Conservation (phyloP, 2,797 vertebrate species). For the Fundulus diaphanus region DNA sequence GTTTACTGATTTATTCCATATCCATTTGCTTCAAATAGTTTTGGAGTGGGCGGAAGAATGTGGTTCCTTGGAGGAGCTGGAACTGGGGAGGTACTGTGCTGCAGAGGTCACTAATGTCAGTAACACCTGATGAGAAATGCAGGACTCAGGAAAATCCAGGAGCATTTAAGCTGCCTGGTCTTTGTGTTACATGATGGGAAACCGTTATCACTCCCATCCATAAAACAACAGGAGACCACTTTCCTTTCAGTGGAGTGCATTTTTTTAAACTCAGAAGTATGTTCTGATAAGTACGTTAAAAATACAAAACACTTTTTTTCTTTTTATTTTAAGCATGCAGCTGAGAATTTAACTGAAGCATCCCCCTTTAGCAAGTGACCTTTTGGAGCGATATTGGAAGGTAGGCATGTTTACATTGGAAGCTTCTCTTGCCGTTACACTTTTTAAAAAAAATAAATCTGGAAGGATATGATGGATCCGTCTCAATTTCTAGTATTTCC, state of each 20-base stretch:
- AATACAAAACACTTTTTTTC: not conserved
- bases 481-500: not conserved
- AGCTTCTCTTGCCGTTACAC: no score
- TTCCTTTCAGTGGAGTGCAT: conserved; percentile 30
- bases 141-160: conserved; percentile 52
- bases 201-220: conserved; percentile 43
- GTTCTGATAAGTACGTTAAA: not conserved
- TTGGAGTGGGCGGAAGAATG: conserved; percentile 41
- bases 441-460: not conserved
- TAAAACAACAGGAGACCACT: conserved; percentile 30
- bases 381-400: not conserved
- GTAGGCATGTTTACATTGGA: not conserved
- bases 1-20: conserved; percentile 56
- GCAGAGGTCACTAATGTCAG: conserved; percentile 53
- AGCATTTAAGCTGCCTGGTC: conserved; percentile 51
- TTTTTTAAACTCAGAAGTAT: not conserved
- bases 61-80: conserved; percentile 53
- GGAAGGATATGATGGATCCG: not conserved
- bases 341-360: not conserved
- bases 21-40: conserved; percentile 37
- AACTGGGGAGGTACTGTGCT: conserved; percentile 28
- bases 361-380: not conserved
- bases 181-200: conserved; percentile 52
- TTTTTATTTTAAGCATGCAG: not conserved
- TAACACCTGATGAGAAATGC: conserved; percentile 71